Percentiles rank a stretch among this genome's conserved stretches.
Evolutionary conservation across 2,888 invertebrate species (phyloP).

Genomic region (Carabus problematicus): DNA sequence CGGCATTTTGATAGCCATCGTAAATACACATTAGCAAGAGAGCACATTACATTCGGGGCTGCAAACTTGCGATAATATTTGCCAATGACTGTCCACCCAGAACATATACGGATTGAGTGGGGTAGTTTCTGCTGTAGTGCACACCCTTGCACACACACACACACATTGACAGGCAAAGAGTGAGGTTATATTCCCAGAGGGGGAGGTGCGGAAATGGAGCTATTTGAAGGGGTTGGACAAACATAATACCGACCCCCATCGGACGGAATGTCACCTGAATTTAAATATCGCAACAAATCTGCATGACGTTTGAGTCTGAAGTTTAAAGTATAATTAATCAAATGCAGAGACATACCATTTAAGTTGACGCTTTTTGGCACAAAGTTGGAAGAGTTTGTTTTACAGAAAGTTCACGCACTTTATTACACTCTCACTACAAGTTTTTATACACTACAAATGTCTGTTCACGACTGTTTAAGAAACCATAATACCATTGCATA

Average conservation of each 20-base stretch:
- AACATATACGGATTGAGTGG: neutral
- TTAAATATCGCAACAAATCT: too few relatives aligned
- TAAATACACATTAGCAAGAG: constrained; percentile 53
- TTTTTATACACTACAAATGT: neutral
- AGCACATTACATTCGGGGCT: constrained; percentile 31
- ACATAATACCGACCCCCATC: constrained; percentile 32
- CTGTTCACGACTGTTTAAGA: too few relatives aligned
- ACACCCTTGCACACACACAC: too few relatives aligned
- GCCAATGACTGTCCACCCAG: constrained; percentile 13
- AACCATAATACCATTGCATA: too few relatives aligned
- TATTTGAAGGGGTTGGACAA: constrained; percentile 46
- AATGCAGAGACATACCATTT: too few relatives aligned
- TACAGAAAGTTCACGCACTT: too few relatives aligned
- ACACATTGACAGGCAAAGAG: too few relatives aligned
- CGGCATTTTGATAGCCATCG: constrained; percentile 50
- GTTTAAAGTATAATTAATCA: too few relatives aligned
- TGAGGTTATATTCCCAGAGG: too few relatives aligned
- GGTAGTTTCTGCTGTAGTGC: too few relatives aligned
- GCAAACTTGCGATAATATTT: constrained; percentile 26
- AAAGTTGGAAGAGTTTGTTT: constrained; percentile 3
- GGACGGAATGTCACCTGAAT: too few relatives aligned
- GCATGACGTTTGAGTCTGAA: too few relatives aligned
- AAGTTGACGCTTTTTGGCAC: neutral
- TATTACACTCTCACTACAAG: neutral
- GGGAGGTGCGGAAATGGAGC: constrained; percentile 45